Base-by-base conservation (phyloP, 2,888 invertebrate species). In the Patella ulyssiponensis region DNA sequence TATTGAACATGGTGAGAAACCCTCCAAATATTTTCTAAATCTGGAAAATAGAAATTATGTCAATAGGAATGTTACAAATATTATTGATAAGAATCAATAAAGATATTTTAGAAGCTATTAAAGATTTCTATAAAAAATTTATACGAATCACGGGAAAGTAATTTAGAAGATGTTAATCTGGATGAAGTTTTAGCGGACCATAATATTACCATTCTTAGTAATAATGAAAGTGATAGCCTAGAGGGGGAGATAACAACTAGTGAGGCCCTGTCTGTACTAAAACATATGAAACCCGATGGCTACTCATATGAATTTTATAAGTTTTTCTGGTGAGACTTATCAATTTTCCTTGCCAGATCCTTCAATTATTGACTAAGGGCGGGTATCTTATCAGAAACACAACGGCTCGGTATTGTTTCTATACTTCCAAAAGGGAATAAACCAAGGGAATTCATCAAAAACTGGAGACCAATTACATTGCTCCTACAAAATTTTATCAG, bases 401-500 rank as follows among this genome's bases (percentile, higher is more conserved):
- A 64, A 20, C n/a, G 23, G 23, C 64, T 20, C n/a, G 64, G n/a
- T 64, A 20, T 64, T 14, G 11, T 64, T 64, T 64, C n/a, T 12
- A 58, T 58, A n/a, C 20, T 58, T n/a, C 58, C 58, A 17, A 58
- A 58, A 20, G 58, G 58, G n/a, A 58, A 58, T 17, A 58, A 58
- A 17, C 58, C 58, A 7, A 58, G 58, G 20, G 58, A 58, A 20
- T 58, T n/a, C 58, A 12, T 58, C 20, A 14, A 20, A 17, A 58
- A 58, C 58, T 58, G 58, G 58, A 58, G 58, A 58, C 58, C 58
- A 58, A 58, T 58, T 58, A n/a, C 58, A 58, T 20, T 58, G n/a
- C 14, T 58, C n/a, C 23, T 64, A 64, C 23, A 64, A 64, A 64
- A 64, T 2, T 11, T 20, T 64, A 20, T 64, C 20, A 20, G 64